phyloP scores from a whole-genome alignment of 2,888 invertebrate species.

The Liodrosophila aerea region DNA sequence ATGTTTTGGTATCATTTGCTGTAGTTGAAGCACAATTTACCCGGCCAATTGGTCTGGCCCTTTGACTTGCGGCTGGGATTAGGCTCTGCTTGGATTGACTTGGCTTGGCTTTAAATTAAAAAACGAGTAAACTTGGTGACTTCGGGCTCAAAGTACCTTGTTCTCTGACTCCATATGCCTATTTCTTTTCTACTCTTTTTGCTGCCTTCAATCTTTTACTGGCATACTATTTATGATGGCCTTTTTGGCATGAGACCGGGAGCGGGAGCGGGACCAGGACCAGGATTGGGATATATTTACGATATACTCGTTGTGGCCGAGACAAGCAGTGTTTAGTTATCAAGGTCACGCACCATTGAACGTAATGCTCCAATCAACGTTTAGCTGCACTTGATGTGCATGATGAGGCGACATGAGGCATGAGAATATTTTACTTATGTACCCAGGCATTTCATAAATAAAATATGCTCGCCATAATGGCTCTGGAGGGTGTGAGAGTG shows the following conservation, averaged over 20 bases:
- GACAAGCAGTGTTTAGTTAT: slow-evolving; percentile 40
- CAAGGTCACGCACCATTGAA: slow-evolving; percentile 67
- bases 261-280: neutral
- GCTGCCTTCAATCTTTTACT: neutral
- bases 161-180: slow-evolving; percentile 3
- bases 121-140: slow-evolving; percentile 14
- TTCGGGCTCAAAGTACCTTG: neutral
- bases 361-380: slow-evolving; percentile 57
- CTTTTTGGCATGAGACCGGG: slow-evolving; percentile 7
- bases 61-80: slow-evolving; percentile 39
- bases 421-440: slow-evolving; percentile 46
- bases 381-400: slow-evolving; percentile 44
- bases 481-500: too few species aligned
- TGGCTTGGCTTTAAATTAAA: slow-evolving; percentile 40
- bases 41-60: slow-evolving; percentile 41
- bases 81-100: slow-evolving; percentile 27
- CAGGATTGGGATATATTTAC: neutral
- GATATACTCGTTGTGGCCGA: neutral
- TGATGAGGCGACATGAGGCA: slow-evolving; percentile 22
- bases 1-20: neutral
- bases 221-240: slow-evolving; percentile 34
- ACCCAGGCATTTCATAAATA: slow-evolving; percentile 49
- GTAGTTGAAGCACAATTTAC: slow-evolving; percentile 33
- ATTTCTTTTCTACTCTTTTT: too few species aligned
- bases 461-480: slow-evolving; percentile 14